Conservation (phyloP, 1,140 invertebrate genomes). For the Propsilocerus akamusi region DNA sequence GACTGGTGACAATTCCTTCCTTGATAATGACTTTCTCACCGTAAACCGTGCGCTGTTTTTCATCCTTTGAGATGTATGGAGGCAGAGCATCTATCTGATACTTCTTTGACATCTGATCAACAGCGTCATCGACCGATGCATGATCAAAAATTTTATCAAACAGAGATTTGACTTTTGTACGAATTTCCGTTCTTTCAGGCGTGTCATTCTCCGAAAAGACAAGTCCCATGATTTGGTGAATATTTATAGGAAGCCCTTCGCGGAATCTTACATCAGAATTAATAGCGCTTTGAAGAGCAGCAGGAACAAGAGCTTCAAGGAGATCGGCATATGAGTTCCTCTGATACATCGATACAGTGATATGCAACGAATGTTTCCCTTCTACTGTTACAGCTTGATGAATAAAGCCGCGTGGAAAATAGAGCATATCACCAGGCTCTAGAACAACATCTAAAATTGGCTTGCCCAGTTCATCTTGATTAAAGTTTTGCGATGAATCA, state of each 20-base stretch:
- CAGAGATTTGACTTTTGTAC: conserved; percentile 36
- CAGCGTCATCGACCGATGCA: conserved; percentile 59
- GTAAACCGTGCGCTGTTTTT: conserved; percentile 44
- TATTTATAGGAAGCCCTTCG: conserved; percentile 61
- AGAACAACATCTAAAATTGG: conserved; percentile 69
- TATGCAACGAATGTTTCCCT: conserved; percentile 69
- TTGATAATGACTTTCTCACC: conserved; percentile 48
- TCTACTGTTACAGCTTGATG: conserved; percentile 72
- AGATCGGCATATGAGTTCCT: conserved; percentile 79
- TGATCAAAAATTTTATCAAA: conserved; percentile 40
- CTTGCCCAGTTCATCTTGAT: conserved; percentile 52
- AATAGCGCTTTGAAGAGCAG: conserved; percentile 52
- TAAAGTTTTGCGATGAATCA: conserved; percentile 68
- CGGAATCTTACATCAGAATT: conserved; percentile 51
- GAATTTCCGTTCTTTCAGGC: conserved; percentile 31
- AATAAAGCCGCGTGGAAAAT: conserved; percentile 82
- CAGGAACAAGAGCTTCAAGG: conserved; percentile 61
- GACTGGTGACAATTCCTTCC: conserved; percentile 36
- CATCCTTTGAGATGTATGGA: conserved; percentile 45
- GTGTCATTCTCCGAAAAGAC: conserved; percentile 33
- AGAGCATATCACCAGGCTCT: conserved; percentile 76
- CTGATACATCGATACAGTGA: conserved; percentile 85
- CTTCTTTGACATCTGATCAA: conserved; percentile 66
- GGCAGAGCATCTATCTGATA: conserved; percentile 79
- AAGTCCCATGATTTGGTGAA: conserved; percentile 50